Conservation (phyloP, 2,888 invertebrate genomes). For the Taphrorychus bicolor region DNA sequence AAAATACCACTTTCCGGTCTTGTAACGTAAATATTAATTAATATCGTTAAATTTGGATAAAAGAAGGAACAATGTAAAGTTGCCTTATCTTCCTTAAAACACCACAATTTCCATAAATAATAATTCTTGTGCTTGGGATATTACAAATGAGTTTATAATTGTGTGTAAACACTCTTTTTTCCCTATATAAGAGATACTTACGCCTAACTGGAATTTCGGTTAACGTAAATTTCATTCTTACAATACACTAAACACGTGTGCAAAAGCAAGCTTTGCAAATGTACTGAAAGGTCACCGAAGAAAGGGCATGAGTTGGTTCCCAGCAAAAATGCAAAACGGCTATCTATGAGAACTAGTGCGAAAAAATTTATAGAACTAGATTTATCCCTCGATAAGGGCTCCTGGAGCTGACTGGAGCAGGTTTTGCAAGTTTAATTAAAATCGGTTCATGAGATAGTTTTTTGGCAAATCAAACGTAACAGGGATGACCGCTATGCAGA, state of each 20-base stretch:
- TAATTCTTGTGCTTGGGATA: no score
- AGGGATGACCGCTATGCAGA: not conserved
- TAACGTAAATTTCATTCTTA: not conserved
- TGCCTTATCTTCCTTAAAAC: no score
- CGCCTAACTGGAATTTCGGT: no score
- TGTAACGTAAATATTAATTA: no score
- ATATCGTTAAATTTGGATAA: no score
- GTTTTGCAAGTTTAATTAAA: not conserved
- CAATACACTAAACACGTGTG: not conserved
- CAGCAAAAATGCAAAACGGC: no score
- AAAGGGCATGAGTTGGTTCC: not conserved
- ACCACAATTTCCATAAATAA: no score
- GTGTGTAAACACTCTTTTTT: no score
- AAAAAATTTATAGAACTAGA: not conserved
- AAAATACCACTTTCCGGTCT: no score
- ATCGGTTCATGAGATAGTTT: not conserved
- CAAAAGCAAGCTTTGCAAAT: not conserved
- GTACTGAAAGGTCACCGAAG: not conserved
- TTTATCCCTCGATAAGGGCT: not conserved
- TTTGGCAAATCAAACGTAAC: not conserved
- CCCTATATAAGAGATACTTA: no score
- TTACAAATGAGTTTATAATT: no score
- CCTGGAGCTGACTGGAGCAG: not conserved
- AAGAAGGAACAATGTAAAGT: no score
- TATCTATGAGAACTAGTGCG: slow-evolving; percentile 5